Evolutionary conservation across 2,113 vertebrate species (phyloP).

Genomic region (Vombatus ursinus): DNA sequence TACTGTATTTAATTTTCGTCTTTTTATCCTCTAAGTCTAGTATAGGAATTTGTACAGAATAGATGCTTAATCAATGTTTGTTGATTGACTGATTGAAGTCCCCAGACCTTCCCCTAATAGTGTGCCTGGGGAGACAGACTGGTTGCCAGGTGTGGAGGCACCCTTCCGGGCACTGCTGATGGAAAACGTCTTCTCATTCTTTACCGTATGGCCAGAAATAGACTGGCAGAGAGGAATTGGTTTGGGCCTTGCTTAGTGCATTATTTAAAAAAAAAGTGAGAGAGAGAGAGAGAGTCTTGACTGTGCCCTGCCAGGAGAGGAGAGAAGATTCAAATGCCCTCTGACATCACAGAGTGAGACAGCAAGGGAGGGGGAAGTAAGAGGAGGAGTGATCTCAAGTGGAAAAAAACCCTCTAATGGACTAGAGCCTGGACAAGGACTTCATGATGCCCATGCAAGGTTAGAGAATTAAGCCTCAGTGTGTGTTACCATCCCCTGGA

Average conservation of each 20-base stretch:
- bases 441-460: not conserved
- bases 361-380: not conserved
- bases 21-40: not conserved
- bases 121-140: not conserved
- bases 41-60: not conserved
- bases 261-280: not conserved
- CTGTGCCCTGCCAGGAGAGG: not conserved
- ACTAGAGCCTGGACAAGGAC: not conserved
- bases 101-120: not conserved
- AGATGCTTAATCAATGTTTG: not conserved
- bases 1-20: not conserved
- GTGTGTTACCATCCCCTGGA: not conserved
- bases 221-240: not conserved
- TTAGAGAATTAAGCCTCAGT: not conserved
- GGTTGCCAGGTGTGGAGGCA: not conserved
- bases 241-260: not conserved
- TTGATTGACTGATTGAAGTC: not conserved
- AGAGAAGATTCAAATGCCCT: not conserved
- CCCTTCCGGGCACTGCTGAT: not conserved
- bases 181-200: not conserved
- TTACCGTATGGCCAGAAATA: not conserved
- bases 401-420: not conserved
- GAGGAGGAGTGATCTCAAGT: not conserved
- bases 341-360: not conserved
- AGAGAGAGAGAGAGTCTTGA: not conserved